Evolutionary conservation across 2,888 invertebrate genomes (phyloP), one percentile per base, ranked within the genome.

Genomic region (Mimas tiliae): DNA sequence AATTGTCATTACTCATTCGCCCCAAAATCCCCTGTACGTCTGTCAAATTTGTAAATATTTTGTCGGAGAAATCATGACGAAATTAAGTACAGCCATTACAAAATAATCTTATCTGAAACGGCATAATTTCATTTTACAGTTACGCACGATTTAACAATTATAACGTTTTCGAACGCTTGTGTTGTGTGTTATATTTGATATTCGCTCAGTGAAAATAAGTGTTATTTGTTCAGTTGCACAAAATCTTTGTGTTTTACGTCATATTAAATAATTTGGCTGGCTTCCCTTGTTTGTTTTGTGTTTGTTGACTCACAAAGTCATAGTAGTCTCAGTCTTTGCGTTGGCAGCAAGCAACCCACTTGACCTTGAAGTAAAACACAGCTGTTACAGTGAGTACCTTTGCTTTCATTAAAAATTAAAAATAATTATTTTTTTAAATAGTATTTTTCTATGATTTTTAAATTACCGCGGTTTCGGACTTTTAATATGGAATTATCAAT

Each of bases 211-310:
- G 58, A 64, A 38, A 58, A 65, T 62, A 63, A 66, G 70, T 68
- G 68, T 75, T 85, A 83, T 88, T 88, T 84, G 76, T 77, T 80
- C 87, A 89, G 85, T 85, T 89, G 88, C 76, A 77, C 74, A 78
- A 81, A 81, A 84, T 81, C 79, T 80, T 78, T 81, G 80, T 76
- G 76, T 79, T 86, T 89, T 88, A 84, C 90, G 91, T 91, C 92
- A 91, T 72, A 74, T 74, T 80, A 83, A 87, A 87, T 88, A 87
- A 85, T 88, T 91, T 91, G 92, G 89, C 88, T 81, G 81, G 80
- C 83, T 81, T 81, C 81, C 81, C 80, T 77, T 84, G 84, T 87
- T 87, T 86, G 82, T 84, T 76, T 72, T 74, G 76, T 74, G 79
- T 80, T 84, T 86, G 82, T 87, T 90, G 86, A 88, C 83, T 90